Conservation (phyloP, 2,113 vertebrate species). For the Alectura lathami region DNA sequence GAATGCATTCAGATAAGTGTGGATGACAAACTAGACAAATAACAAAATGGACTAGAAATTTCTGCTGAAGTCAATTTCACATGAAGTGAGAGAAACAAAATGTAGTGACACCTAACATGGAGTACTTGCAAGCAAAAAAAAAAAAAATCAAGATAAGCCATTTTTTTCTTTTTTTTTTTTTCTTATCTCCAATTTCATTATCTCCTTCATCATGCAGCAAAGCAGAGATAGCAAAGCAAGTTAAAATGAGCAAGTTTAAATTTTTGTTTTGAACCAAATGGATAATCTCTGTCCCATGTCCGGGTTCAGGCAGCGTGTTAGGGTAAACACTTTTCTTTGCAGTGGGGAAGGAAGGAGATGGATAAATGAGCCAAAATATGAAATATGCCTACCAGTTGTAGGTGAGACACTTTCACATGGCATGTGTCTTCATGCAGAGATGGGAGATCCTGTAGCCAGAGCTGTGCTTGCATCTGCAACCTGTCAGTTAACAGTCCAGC, state of each 20-base stretch:
- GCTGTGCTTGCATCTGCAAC: not conserved
- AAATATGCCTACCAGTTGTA: not conserved
- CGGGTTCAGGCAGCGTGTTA: not conserved
- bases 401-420: not conserved
- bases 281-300: not conserved
- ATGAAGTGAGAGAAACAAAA: not conserved
- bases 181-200: conserved; percentile 21
- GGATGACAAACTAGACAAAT: not conserved
- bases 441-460: not conserved
- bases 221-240: not conserved
- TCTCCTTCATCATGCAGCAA: conserved; percentile 28
- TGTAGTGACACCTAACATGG: not conserved
- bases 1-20: not conserved
- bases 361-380: not conserved
- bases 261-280: not conserved
- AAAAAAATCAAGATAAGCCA: not conserved
- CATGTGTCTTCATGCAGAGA: not conserved
- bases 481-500: not conserved
- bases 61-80: not conserved
- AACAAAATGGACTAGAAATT: not conserved
- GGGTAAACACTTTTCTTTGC: not conserved
- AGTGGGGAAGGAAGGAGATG: not conserved
- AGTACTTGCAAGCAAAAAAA: not conserved
- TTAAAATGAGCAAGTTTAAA: not conserved
- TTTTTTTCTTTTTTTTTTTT: not conserved